Evolutionary conservation across 2,888 invertebrate species (phyloP).

Genomic region (Ypsolopha scabrella): DNA sequence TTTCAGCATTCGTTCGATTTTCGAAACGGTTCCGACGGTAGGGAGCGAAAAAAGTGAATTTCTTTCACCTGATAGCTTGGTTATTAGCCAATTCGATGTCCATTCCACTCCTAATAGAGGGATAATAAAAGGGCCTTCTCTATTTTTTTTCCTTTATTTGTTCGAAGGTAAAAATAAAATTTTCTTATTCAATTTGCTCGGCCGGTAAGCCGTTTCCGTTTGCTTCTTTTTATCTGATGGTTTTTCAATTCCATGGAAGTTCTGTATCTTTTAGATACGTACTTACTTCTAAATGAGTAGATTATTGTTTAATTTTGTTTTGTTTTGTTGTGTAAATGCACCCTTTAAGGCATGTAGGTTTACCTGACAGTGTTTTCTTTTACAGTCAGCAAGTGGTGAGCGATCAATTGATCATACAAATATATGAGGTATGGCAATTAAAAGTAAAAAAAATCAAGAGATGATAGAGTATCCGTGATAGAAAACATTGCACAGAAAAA

Average conservation of each 20-base stretch:
- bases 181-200: constrained; percentile 56
- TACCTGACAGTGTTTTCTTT: too few species aligned
- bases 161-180: constrained; percentile 47
- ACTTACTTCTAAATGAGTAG: too few species aligned
- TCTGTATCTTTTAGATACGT: not conserved
- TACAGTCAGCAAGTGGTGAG: too few species aligned
- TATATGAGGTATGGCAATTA: too few species aligned
- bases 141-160: constrained; percentile 49
- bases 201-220: constrained; percentile 17
- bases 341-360: too few species aligned
- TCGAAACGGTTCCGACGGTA: not conserved
- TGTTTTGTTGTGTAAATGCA: too few species aligned
- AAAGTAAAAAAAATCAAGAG: too few species aligned
- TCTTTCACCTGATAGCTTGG: constrained; percentile 68
- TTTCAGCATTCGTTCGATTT: too few species aligned
- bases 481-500: too few species aligned
- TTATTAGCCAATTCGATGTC: constrained; percentile 67
- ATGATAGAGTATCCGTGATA: too few species aligned
- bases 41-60: constrained; percentile 44
- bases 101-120: constrained; percentile 67
- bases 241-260: not conserved
- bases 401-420: too few species aligned
- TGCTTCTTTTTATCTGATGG: constrained; percentile 17
- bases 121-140: constrained; percentile 60
- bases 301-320: too few species aligned